phyloP scores from a whole-genome alignment of 2,113 vertebrate genomes.

The Istiophorus platypterus region DNA sequence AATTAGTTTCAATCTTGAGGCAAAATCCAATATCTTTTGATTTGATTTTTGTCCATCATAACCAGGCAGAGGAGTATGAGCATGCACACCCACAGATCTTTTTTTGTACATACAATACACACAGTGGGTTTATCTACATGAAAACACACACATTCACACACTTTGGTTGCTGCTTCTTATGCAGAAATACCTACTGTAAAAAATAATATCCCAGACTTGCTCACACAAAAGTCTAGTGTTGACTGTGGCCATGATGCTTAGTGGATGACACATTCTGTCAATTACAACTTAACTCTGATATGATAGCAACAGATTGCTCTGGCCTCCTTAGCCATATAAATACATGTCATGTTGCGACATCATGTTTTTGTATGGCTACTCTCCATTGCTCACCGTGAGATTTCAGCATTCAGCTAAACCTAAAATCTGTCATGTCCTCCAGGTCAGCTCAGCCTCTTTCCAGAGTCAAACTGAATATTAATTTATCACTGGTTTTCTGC shows the following conservation, averaged over 20 bases:
- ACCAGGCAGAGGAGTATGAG: conserved; percentile 3
- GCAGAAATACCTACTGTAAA: conserved; percentile 24
- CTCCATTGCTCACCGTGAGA: not conserved
- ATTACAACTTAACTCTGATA: not conserved
- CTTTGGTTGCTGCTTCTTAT: conserved; percentile 33
- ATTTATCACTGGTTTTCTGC: conserved; percentile 20
- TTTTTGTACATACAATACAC: conserved; percentile 13
- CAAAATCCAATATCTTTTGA: conserved; percentile 22
- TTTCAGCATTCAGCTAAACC: conserved; percentile 20
- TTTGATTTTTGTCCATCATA: not conserved
- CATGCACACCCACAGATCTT: not conserved
- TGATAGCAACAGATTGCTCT: not conserved
- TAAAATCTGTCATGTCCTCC: conserved; percentile 22
- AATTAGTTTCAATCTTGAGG: not conserved
- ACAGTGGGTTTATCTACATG: conserved; percentile 1
- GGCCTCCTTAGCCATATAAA: not conserved
- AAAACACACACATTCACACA: not conserved
- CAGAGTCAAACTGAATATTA: conserved; percentile 30
- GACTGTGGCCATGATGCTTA: not conserved
- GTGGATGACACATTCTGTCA: not conserved
- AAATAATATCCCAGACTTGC: conserved; percentile 3
- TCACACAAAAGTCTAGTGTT: not conserved
- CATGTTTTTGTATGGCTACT: not conserved
- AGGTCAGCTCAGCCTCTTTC: conserved; percentile 30
- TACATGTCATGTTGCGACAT: not conserved